Conservation (phyloP, 2,888 invertebrate species). For the Netelia virgata region DNA sequence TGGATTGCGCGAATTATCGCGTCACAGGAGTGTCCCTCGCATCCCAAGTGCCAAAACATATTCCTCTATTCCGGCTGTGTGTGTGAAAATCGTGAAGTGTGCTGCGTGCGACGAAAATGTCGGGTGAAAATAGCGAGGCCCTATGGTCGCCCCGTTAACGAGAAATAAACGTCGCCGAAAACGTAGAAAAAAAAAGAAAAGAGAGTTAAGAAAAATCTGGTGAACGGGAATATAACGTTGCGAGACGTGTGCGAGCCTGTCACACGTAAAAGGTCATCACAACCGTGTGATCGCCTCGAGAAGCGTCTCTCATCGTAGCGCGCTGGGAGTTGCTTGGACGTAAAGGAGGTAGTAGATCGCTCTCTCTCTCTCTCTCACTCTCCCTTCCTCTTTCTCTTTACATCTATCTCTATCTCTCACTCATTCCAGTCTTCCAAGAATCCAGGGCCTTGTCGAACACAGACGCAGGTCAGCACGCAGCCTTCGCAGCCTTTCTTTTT, state of each 20-base stretch:
- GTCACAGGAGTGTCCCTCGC: conserved; percentile 48
- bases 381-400: conserved; percentile 42
- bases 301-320: conserved; percentile 61
- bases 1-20: conserved; percentile 11
- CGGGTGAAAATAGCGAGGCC: conserved; percentile 71
- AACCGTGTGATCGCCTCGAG: conserved; percentile 66
- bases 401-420: conserved; percentile 29
- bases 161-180: neutral
- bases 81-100: neutral
- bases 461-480: conserved; percentile 65
- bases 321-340: conserved; percentile 65
- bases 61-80: conserved; percentile 25
- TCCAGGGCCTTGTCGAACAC: conserved; percentile 59
- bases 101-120: conserved; percentile 71
- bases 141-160: conserved; percentile 71
- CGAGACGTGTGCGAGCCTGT: conserved; percentile 52
- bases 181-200: conserved; percentile 18
- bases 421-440: conserved; percentile 60
- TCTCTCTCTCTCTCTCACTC: conserved; percentile 20
- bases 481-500: conserved; percentile 50
- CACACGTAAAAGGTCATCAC: conserved; percentile 72
- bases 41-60: conserved; percentile 51
- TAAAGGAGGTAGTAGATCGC: conserved; percentile 44
- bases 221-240: conserved; percentile 9
- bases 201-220: conserved; percentile 6